Percentiles rank a stretch among this genome's conserved stretches.
These are phyloP conservation scores for Leucoraja ocellata DNA, from an alignment of 2,797 vertebrate species.

Conservation along the genomic window DNA sequence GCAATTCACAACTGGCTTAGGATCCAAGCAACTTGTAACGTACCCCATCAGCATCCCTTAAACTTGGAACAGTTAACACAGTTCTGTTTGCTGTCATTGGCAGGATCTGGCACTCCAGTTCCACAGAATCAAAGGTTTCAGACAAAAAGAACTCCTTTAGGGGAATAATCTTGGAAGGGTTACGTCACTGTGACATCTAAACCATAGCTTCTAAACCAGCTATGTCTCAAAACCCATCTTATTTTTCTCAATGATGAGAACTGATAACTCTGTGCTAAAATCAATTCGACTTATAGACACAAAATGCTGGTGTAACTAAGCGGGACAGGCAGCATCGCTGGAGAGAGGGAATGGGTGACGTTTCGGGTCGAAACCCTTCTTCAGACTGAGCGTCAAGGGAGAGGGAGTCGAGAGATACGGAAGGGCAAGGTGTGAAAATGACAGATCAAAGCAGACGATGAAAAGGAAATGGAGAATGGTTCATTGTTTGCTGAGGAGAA, in stretches of 20 bases:
- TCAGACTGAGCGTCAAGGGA: too few species aligned
- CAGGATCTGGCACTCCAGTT: background rate
- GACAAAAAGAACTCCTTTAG: background rate
- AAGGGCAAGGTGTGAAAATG: too few species aligned
- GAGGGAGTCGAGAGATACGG: too few species aligned
- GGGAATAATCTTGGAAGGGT: background rate
- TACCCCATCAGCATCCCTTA: background rate
- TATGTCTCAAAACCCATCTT: background rate
- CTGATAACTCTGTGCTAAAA: background rate
- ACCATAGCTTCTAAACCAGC: background rate
- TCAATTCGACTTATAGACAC: background rate
- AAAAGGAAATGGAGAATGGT: too few species aligned
- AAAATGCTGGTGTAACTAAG: too few species aligned
- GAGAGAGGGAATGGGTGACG: too few species aligned
- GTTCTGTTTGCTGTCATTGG: background rate
- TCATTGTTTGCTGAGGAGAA: too few species aligned
- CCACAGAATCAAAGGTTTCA: background rate
- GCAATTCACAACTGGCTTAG: background rate
- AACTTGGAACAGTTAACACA: background rate
- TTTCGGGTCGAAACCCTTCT: too few species aligned
- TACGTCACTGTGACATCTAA: background rate
- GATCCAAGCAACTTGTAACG: background rate
- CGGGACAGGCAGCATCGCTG: too few species aligned
- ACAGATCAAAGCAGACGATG: too few species aligned
- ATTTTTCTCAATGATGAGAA: slow-evolving; percentile 21